A percentile compares a stretch with the other conserved stretches of the same genome.
Conservation (phyloP, 1,140 invertebrate genomes). For the Zaprionus gabonicus region DNA sequence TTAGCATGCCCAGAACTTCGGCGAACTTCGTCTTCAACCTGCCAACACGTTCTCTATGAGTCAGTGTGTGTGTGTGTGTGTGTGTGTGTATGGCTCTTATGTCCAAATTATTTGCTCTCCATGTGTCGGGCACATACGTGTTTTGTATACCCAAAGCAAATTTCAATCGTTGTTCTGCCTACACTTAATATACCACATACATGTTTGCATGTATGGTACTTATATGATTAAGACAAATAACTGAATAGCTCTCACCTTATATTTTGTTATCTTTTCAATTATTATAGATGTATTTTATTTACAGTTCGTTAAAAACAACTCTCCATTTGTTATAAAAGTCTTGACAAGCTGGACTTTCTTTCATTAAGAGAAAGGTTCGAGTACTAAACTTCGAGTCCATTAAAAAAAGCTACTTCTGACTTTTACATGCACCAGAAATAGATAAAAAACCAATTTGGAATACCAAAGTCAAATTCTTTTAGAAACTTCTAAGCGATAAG, state of each 20-base stretch:
- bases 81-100: constrained; percentile 13
- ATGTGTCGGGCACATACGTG: constrained; percentile 22
- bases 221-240: constrained; percentile 1
- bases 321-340: neutral
- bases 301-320: neutral
- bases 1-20: constrained; percentile 54
- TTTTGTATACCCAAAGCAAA: constrained; percentile 26
- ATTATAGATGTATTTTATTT: neutral
- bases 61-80: neutral
- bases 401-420: neutral
- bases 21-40: neutral
- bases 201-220: neutral
- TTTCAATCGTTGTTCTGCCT: constrained; percentile 19
- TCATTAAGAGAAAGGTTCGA: neutral
- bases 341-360: neutral
- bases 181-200: constrained; percentile 11
- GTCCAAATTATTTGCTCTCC: constrained; percentile 28
- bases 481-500: neutral
- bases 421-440: neutral
- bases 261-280: neutral
- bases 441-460: neutral
- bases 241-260: neutral
- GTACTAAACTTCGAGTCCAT: neutral
- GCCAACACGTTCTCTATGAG: constrained; percentile 8
- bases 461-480: neutral